Evolutionary conservation across 2,888 invertebrate species (phyloP).

Genomic region (Phalangium opilio): DNA sequence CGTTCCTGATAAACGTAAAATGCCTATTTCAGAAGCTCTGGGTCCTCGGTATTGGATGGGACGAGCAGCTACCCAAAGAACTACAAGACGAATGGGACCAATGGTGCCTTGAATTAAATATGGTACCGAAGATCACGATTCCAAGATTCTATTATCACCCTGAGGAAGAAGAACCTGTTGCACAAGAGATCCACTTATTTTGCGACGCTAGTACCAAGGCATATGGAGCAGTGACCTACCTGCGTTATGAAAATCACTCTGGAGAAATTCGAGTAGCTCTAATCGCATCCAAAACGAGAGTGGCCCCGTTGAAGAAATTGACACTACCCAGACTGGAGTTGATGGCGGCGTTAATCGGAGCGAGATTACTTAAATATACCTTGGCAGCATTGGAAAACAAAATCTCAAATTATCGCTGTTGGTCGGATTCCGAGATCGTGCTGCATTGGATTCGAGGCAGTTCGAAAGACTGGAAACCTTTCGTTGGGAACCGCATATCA

Average conservation of each 20-base stretch:
- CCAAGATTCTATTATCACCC: constrained; percentile 1
- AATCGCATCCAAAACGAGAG: constrained; percentile 1
- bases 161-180: background rate
- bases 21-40: constrained; percentile 2
- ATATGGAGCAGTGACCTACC: constrained; percentile 1
- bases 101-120: background rate
- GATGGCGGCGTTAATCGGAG: too few relatives aligned
- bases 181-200: background rate
- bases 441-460: constrained; percentile 17
- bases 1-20: constrained; percentile 3
- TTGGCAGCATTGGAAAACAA: too few relatives aligned
- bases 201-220: background rate
- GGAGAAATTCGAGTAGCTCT: background rate
- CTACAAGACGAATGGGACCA: background rate
- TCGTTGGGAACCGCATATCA: constrained; percentile 21
- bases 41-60: constrained; percentile 1
- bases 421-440: constrained; percentile 16
- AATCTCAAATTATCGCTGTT: too few relatives aligned
- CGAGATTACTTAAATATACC: too few relatives aligned
- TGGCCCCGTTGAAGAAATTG: constrained; percentile 2
- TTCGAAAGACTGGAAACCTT: constrained; percentile 13
- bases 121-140: background rate
- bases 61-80: background rate
- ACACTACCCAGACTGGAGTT: too few relatives aligned
- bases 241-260: background rate